Evolutionary conservation across 2,888 invertebrate genomes (phyloP), one percentile per base, ranked within the genome.

Genomic region (Bellardia pandia): DNA sequence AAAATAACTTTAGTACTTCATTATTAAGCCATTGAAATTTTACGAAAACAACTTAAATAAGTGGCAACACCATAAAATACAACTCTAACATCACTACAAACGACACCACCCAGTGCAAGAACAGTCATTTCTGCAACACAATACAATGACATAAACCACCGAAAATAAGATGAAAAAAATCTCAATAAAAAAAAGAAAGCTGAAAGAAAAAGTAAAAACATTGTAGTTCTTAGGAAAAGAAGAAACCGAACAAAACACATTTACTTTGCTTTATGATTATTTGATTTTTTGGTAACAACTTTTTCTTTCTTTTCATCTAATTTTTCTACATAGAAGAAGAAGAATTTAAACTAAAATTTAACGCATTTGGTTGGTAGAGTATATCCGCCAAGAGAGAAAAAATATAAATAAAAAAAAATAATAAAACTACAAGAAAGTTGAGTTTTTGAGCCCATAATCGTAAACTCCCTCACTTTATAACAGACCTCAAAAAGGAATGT

Each of bases 211-310:
- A 78, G 23, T 8, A 48, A 58, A 68, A 82, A 60, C 8, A 53
- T 74, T 74, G 7, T 66, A 58, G 40, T 53, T 23, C 11, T 66
- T 66, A 68, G 3, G 1, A 23, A 68, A 30, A 68, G 37, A 51
- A 58, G 33, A 69, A 77, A 82, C 60, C 69, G 45, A 86, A 80
- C 60, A 80, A 60, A 80, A 80, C 45, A 66, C 86, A 87, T 87
- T 87, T 62, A 74, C 80, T 87, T 68, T 87, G 86, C 84, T 87
- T 87, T 87, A 87, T 87, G 86, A 84, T 87, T 87, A 87, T 87
- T 87, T 87, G 86, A 87, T 77, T 81, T 87, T 76, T 87, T 66
- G 84, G 77, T 84, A 87, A 86, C 86, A 86, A 84, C 77, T 87
- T 87, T 80, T 86, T 79, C 82, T 86, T 83, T 79, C 82, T 78